A percentile compares a stretch with the other conserved stretches of the same genome.
These are phyloP conservation scores for Babylonia areolata DNA, from an alignment of 1,140 invertebrate genomes.

Conservation along the genomic window DNA sequence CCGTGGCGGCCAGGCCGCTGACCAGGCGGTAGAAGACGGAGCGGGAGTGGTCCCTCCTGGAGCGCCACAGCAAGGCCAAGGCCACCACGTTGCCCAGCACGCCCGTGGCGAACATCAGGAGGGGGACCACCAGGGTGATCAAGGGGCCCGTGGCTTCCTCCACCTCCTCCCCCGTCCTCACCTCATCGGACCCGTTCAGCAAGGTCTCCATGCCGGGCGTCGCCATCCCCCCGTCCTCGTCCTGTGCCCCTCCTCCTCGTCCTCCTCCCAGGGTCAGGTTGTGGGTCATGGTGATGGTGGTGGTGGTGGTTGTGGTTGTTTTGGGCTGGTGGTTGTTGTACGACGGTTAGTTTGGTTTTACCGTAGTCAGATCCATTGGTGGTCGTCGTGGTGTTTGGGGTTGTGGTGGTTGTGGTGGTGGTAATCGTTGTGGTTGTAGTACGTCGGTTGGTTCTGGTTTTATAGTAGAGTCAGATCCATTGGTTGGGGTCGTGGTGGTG, in stretches of 20 bases:
- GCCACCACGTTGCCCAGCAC: conserved; percentile 63
- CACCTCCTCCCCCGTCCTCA: not conserved
- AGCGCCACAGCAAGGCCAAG: conserved; percentile 55
- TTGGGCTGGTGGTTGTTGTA: too few relatives aligned
- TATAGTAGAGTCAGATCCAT: too few relatives aligned
- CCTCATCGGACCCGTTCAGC: too few relatives aligned
- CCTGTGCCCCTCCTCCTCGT: not conserved
- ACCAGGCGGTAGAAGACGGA: conserved; percentile 66
- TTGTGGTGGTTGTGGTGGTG: too few relatives aligned
- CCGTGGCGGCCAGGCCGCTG: conserved; percentile 59
- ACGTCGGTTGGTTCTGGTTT: too few relatives aligned
- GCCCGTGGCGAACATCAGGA: conserved; percentile 59
- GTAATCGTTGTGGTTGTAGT: too few relatives aligned
- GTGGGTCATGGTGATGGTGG: not conserved
- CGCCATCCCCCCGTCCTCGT: not conserved
- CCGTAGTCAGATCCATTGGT: too few relatives aligned
- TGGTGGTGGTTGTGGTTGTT: too few relatives aligned
- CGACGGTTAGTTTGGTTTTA: too few relatives aligned
- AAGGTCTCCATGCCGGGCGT: not conserved
- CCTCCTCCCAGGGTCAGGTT: not conserved
- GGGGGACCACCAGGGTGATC: conserved; percentile 27
- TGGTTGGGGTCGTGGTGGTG: too few relatives aligned
- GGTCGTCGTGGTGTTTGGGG: too few relatives aligned
- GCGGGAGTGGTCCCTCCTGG: conserved; percentile 54
- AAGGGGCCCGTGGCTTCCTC: not conserved